Base-by-base conservation (phyloP, 2,113 vertebrate species). In the Hypocryptadius cinnamomeus region DNA sequence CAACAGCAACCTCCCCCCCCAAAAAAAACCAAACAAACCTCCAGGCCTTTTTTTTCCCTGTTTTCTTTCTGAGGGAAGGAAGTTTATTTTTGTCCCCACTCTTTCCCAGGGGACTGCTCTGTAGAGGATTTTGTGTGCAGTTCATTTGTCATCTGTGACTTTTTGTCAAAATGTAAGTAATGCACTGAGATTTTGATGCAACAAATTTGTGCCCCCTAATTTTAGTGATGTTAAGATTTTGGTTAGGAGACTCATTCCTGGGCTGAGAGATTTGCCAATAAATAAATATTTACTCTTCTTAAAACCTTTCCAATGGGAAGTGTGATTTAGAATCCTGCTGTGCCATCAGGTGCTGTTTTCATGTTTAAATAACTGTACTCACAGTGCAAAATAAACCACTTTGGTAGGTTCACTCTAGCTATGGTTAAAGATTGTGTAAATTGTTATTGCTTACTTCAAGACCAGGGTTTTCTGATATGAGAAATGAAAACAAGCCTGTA, bases 51-150 rank as follows among this genome's bases (percentile, higher is more conserved):
- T 50, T 17, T 53, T 2, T 1, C 18, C 56, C 30, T 47, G 35
- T 78, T 93, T 96, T 81, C 57, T 54, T 87, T 85, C 91, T 60
- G 74, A 85, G 56, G 28, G 50, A 64, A 81, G 84, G 70, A 83
- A 92, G 76, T 83, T 96, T 94, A 93, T 87, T 96, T 96, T 93
- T 92, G 85, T 91, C 76, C 79, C 85, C 39, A 10, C 64, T 21
- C 0, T 73, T 91, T 87, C 94, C 85, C 89, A 31, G 8, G 56
- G 79, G 87, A 64, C 21, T 77, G 64, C 19, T 40, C 74, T 70
- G 47, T 18, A 44, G 54, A 85, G 68, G 39, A 71, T 92, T 93
- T 76, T 50, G 25, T 87, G 21, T 40, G 48, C 35, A 12, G 17
- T 69, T 64, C 18, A 6, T 74, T 94, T 71, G 71, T 94, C 47